Evolutionary conservation across 2,113 vertebrate genomes (phyloP).

Genomic region (Hiodon tergisus): DNA sequence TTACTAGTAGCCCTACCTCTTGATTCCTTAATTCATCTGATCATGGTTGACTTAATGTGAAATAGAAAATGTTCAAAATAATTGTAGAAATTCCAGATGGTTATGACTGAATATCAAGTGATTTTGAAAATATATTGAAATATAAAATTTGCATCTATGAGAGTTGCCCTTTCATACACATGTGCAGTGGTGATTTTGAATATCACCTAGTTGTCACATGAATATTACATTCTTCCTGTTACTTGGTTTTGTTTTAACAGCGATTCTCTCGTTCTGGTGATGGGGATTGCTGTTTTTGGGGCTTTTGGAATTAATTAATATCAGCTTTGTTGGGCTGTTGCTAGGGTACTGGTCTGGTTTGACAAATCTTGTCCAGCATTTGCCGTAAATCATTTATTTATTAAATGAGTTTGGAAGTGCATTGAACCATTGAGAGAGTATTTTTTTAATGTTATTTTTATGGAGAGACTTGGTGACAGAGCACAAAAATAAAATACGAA

Average conservation of each 20-base stretch:
- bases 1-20: too few relatives aligned
- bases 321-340: too few relatives aligned
- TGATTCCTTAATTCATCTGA: background rate
- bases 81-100: background rate
- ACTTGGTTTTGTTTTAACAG: constrained; percentile 23
- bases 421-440: background rate
- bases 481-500: background rate
- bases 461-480: too few relatives aligned
- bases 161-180: constrained; percentile 14
- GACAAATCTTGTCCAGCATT: too few relatives aligned
- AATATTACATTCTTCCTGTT: constrained; percentile 30
- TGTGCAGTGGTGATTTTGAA: constrained; percentile 12
- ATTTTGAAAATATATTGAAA: constrained; percentile 17
- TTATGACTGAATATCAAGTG: constrained; percentile 17
- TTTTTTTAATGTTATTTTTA: background rate
- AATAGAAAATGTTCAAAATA: background rate
- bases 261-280: background rate
- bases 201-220: constrained; percentile 41
- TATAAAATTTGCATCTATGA: constrained; percentile 13
- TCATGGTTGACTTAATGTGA: too few relatives aligned
- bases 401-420: background rate
- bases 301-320: too few relatives aligned
- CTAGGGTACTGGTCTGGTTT: too few relatives aligned
- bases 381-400: too few relatives aligned
- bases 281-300: too few relatives aligned